Evolutionary conservation across 2,888 invertebrate genomes (phyloP).

Genomic region (Thecocarcelia acutangulata): DNA sequence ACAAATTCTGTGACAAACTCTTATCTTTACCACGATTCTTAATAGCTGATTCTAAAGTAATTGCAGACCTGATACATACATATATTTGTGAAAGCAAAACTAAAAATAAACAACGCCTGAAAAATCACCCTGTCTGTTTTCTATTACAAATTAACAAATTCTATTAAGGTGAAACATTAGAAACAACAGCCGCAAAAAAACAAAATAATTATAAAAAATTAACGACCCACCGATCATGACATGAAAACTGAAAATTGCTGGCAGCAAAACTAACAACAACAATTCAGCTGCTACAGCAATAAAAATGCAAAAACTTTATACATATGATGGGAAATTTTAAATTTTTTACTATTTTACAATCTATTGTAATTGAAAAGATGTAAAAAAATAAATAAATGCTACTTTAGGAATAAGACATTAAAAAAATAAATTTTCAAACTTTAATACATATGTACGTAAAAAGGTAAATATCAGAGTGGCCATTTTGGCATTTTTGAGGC

Average conservation of each 20-base stretch:
- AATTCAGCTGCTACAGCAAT: conserved; percentile 21
- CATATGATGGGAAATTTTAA: conserved; percentile 58
- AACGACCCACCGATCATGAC: conserved; percentile 61
- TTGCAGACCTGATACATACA: too few relatives aligned
- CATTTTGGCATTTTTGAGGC: too few relatives aligned
- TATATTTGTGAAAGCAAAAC: too few relatives aligned
- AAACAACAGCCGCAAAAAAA: conserved; percentile 42
- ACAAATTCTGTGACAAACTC: too few relatives aligned
- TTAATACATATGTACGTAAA: too few relatives aligned
- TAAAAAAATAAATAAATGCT: conserved; percentile 6
- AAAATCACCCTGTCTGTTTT: conserved; percentile 11
- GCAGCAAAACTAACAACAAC: neutral
- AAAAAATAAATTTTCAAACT: neutral
- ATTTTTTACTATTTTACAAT: conserved; percentile 47
- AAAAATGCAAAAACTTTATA: conserved; percentile 50
- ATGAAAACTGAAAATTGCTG: conserved; percentile 64
- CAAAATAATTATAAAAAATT: conserved; percentile 7
- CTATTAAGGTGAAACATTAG: conserved; percentile 61
- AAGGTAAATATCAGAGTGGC: too few relatives aligned
- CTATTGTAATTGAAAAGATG: conserved; percentile 60
- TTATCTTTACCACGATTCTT: too few relatives aligned
- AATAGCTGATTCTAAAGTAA: too few relatives aligned
- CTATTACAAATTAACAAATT: conserved; percentile 55
- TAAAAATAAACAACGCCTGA: neutral
- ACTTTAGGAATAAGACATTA: neutral